A percentile compares a stretch with the other conserved stretches of the same genome.
Evolutionary conservation across 2,113 vertebrate species (phyloP).

Genomic region (Saccopteryx bilineata): DNA sequence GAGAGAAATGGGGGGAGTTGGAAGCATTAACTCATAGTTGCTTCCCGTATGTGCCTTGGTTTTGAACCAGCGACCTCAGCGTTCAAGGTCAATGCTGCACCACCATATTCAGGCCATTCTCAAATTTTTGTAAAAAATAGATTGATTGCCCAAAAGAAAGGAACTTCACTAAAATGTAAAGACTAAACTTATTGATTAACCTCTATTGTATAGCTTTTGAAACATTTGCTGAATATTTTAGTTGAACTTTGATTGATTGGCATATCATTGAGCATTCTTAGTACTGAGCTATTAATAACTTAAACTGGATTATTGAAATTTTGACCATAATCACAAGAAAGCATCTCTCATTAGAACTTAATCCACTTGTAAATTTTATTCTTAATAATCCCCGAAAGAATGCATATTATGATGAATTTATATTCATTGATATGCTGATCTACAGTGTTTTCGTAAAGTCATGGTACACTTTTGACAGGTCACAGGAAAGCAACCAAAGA

Average conservation of each 20-base stretch:
- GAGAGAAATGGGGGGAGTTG: no score
- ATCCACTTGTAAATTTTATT: not conserved
- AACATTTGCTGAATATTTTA: not conserved
- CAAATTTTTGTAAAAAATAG: not conserved
- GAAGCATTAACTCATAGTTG: no score
- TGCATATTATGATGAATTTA: not conserved
- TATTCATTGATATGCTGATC: not conserved
- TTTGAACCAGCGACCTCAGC: no score
- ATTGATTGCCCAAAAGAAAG: conserved; percentile 10
- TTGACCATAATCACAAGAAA: not conserved
- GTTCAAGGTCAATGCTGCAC: no score
- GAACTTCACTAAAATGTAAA: not conserved
- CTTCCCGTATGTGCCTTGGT: no score
- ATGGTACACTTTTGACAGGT: no score
- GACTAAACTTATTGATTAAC: not conserved
- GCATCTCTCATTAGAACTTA: not conserved
- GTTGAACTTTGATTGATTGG: not conserved
- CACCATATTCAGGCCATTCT: not conserved
- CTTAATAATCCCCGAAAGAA: conserved; percentile 19
- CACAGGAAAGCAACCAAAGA: no score
- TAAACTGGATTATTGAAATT: not conserved
- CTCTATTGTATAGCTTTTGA: not conserved
- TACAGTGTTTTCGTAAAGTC: not conserved
- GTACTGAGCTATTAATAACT: not conserved
- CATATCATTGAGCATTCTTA: conserved; percentile 11